These are phyloP conservation scores for Eucera pruinosa DNA, from an alignment of 2,888 invertebrate species.

Conservation along the genomic window DNA sequence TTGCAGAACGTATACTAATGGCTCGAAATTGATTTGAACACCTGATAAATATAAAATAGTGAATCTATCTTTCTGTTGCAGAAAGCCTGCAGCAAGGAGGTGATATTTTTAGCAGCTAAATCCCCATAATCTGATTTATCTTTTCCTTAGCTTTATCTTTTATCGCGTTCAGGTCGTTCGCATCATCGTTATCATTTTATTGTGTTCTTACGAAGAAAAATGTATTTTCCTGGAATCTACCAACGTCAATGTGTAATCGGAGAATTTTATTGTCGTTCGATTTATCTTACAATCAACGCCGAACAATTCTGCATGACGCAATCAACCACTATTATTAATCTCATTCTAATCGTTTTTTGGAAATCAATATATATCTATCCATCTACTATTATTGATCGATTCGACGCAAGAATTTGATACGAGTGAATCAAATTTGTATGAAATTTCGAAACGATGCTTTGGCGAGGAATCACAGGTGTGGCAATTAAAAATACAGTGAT, in stretches of 20 bases:
- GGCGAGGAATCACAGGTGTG: neutral
- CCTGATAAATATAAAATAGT: no score
- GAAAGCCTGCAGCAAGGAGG: neutral
- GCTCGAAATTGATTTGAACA: no score
- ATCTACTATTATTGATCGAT: no score
- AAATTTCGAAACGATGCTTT: neutral
- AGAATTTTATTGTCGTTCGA: neutral
- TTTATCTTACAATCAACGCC: constrained; percentile 10
- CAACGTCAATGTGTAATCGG: neutral
- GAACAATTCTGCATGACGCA: constrained; percentile 12
- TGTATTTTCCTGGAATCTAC: neutral
- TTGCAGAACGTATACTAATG: no score
- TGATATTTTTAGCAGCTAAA: constrained; percentile 20
- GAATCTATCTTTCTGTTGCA: no score
- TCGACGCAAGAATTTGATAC: no score
- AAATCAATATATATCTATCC: no score
- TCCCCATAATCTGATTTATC: neutral
- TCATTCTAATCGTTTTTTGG: no score
- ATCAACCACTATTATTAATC: neutral
- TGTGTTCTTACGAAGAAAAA: neutral
- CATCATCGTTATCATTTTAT: constrained; percentile 46
- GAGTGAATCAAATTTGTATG: neutral
- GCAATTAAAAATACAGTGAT: neutral
- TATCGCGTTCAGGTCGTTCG: constrained; percentile 50
- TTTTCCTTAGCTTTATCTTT: neutral